phyloP scores from a whole-genome alignment of 2,113 vertebrate genomes.

The Saguinus midas region DNA sequence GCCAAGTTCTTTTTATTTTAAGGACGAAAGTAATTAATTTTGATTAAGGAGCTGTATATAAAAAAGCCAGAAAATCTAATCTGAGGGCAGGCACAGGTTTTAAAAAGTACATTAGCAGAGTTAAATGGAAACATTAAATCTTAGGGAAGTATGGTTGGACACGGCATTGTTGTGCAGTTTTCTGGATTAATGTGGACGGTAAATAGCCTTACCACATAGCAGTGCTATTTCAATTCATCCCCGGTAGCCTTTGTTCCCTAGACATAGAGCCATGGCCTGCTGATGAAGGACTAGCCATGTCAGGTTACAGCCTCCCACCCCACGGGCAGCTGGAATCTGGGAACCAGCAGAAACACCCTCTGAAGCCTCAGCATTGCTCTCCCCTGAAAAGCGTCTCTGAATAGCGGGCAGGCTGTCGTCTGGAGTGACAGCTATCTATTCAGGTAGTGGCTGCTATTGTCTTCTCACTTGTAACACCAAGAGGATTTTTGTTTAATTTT shows the following conservation, averaged over 20 bases:
- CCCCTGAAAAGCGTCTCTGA: slow-evolving; percentile 40
- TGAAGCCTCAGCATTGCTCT: neutral
- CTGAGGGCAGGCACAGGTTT: neutral
- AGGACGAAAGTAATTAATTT: slow-evolving; percentile 49
- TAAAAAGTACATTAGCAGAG: neutral
- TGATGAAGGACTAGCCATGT: neutral
- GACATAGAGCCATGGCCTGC: neutral
- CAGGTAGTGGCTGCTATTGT: slow-evolving; percentile 74
- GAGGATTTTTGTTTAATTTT: slow-evolving; percentile 75
- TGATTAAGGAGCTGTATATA: neutral
- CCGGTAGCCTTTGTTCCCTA: neutral
- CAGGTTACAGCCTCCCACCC: neutral
- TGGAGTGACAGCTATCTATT: slow-evolving; percentile 78
- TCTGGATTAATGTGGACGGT: neutral
- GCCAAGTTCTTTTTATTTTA: neutral
- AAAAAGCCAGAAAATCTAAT: slow-evolving; percentile 34
- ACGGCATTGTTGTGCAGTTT: neutral
- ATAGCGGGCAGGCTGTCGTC: slow-evolving; percentile 58
- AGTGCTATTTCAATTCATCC: neutral
- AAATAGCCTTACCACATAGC: neutral
- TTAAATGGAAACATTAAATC: neutral
- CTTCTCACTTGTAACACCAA: slow-evolving; percentile 69
- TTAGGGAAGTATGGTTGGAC: neutral
- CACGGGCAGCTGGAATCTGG: neutral
- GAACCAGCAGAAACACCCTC: slow-evolving; percentile 32